phyloP scores from a whole-genome alignment of 2,113 vertebrate species.

The Prinia subflava region DNA sequence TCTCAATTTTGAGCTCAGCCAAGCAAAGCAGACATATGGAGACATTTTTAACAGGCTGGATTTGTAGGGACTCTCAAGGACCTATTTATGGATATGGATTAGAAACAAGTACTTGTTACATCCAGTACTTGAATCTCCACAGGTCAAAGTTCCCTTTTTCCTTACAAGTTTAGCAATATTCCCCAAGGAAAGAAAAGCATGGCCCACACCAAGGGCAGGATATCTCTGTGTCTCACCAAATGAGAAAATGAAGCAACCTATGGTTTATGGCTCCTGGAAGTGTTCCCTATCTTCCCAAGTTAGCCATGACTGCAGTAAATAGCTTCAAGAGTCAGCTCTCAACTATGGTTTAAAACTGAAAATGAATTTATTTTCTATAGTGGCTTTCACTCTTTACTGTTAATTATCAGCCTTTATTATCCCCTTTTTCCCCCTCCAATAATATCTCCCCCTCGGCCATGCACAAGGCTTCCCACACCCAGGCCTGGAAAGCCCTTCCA shows the following conservation, averaged over 20 bases:
- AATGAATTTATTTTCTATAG: not conserved
- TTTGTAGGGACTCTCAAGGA: not conserved
- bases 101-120: not conserved
- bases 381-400: not conserved
- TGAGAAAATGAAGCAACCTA: not conserved
- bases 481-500: not conserved
- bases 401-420: not conserved
- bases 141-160: not conserved
- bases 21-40: not conserved
- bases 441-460: not conserved
- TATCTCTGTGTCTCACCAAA: not conserved
- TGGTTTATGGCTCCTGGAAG: not conserved
- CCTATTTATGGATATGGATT: not conserved
- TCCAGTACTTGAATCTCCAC: not conserved
- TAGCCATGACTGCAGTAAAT: not conserved
- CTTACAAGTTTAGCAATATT: not conserved
- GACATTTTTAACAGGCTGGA: not conserved
- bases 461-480: not conserved
- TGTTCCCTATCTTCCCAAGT: not conserved
- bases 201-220: not conserved
- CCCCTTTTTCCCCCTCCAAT: accelerated
- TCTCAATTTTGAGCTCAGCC: not conserved
- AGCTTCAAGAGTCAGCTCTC: not conserved
- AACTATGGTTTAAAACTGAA: not conserved
- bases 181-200: not conserved